Base-by-base conservation (phyloP, 1,140 invertebrate species). In the Heliconius hermathena region DNA sequence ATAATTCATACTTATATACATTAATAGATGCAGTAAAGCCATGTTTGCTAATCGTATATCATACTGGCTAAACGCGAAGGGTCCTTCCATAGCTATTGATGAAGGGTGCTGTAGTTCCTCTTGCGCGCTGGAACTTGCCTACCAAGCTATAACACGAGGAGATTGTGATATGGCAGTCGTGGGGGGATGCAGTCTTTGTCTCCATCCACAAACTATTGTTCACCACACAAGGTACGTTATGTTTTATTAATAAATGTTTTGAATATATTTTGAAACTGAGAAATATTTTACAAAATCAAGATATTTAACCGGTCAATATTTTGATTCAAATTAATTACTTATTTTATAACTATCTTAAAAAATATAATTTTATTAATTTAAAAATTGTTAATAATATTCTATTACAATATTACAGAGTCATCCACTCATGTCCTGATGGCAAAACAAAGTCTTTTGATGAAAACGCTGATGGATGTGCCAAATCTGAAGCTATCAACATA, bases 101-200 rank as follows among this genome's bases (percentile, higher is more conserved):
- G 97, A 98, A 16, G 98, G 98, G 8, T 99, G 98, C 94, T 98
- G 97, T 70, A 99, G 98, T 46, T 98, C 98, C 80, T 95, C 98
- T 76, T 96, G 97, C 81, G 98, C 98, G 0, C 85, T 99, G 18
- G 97, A 98, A 85, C 96, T 98, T 83, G 98, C 98, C 5, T 97
- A 97, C 81, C 95, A 95, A 78, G 96, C 97, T 1, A 97, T 99
- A 2, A 94, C 96, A 41, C 95, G 96, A 71, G 98, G 97, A 1
- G 95, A 97, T 75, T 98, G 98, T 89, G 98, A 99, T 78, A 96
- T 96, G 20, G 98, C 98, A 2, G 96, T 99, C 72, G 98, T 99
- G 3, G 98, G 97, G 11, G 98, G 98, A 9, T 95, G 96, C 3
- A 98, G 97, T 91, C 90, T 99, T 4, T 97, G 97, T 82, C 93